Conservation (phyloP, 1,140 invertebrate genomes). For the Eumaeus atala region DNA sequence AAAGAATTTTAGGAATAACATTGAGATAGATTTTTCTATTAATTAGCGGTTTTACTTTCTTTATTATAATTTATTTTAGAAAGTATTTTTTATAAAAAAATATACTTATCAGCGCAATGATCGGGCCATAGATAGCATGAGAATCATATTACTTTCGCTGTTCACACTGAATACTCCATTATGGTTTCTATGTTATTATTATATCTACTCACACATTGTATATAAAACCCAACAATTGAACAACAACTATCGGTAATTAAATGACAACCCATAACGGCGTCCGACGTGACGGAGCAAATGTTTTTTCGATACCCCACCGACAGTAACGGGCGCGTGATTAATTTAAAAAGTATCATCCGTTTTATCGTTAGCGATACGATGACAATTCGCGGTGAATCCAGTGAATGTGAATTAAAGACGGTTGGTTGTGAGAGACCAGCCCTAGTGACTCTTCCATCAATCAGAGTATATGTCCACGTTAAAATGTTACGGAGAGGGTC, state of each 20-base stretch:
- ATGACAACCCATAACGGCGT: conserved; percentile 5
- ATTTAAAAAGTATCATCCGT: conserved; percentile 5
- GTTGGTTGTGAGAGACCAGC: background rate
- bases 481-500: background rate
- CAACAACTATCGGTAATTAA: conserved; percentile 4
- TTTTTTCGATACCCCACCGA: conserved; percentile 9
- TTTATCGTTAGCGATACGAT: conserved; percentile 14
- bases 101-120: too few relatives aligned
- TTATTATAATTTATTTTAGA: too few relatives aligned
- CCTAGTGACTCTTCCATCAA: conserved; percentile 5
- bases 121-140: too few relatives aligned
- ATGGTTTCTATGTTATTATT: too few relatives aligned
- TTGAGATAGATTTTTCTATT: too few relatives aligned
- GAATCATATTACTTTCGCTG: too few relatives aligned
- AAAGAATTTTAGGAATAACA: too few relatives aligned
- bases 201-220: too few relatives aligned
- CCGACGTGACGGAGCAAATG: conserved; percentile 4
- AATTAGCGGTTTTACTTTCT: too few relatives aligned
- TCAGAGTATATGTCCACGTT: conserved; percentile 5
- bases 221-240: conserved; percentile 7
- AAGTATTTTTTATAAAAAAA: too few relatives aligned
- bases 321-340: conserved; percentile 15
- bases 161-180: too few relatives aligned
- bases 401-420: conserved; percentile 31
- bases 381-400: conserved; percentile 34